Percentiles rank a stretch among this genome's conserved stretches.
Conservation (phyloP, 2,113 vertebrate species). For the Semnornis frantzii region DNA sequence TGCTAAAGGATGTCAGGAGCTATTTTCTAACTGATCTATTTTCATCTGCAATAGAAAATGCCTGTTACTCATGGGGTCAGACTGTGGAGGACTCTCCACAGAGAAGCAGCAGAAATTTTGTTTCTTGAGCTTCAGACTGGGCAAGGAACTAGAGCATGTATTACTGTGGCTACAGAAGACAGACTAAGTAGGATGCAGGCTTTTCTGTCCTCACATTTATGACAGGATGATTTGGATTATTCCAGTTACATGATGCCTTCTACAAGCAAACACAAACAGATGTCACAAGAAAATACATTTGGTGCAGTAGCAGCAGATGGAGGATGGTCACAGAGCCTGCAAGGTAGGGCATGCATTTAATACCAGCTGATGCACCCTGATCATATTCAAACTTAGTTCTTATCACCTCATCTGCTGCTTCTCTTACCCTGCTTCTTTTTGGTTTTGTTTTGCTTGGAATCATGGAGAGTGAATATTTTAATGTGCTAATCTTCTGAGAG, state of each 20-base stretch:
- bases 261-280: conserved; percentile 9
- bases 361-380: neutral
- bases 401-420: neutral
- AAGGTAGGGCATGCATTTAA: conserved; percentile 6
- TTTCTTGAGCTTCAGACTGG: neutral
- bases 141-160: neutral
- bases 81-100: neutral
- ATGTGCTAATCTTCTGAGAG: neutral
- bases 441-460: neutral
- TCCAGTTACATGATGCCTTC: neutral
- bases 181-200: neutral
- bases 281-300: neutral
- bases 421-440: neutral
- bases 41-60: neutral
- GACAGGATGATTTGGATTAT: neutral
- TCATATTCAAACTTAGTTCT: neutral
- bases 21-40: neutral
- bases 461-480: neutral
- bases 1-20: neutral
- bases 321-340: neutral
- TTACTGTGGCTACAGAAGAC: neutral
- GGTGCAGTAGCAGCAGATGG: neutral
- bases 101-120: neutral
- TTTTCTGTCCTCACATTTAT: neutral
- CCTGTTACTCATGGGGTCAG: neutral